Conservation (phyloP, 2,888 invertebrate genomes). For the Rotaria socialis region DNA sequence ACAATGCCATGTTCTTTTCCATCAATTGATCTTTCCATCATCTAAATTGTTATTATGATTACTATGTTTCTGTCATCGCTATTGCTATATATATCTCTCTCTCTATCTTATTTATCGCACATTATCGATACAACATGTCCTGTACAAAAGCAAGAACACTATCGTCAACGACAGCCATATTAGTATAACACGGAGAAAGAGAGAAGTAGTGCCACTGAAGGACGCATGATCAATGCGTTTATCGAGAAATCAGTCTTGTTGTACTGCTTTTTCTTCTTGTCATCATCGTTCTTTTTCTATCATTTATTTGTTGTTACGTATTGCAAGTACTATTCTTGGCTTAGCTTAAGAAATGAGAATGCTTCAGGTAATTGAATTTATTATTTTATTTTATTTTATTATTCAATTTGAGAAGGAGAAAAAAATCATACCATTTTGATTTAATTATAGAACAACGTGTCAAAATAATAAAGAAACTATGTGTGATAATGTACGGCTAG, state of each 20-base stretch:
- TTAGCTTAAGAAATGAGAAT: neutral
- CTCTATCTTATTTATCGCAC: neutral
- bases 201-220: neutral
- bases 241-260: neutral
- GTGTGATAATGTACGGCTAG: neutral
- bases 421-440: neutral
- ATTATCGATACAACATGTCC: slow-evolving; percentile 12
- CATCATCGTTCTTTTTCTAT: neutral
- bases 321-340: neutral
- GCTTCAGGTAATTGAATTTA: neutral
- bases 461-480: neutral
- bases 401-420: neutral
- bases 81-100: neutral
- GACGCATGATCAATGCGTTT: slow-evolving; percentile 13
- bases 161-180: slow-evolving; percentile 10
- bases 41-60: slow-evolving; percentile 29
- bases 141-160: slow-evolving; percentile 10
- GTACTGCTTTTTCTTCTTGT: neutral
- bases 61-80: neutral
- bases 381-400: neutral
- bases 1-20: neutral
- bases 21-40: slow-evolving; percentile 18
- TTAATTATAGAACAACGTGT: neutral
- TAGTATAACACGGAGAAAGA: neutral
- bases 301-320: neutral